Evolutionary conservation across 1,140 invertebrate genomes (phyloP).

Genomic region (Agraylea sexmaculata): DNA sequence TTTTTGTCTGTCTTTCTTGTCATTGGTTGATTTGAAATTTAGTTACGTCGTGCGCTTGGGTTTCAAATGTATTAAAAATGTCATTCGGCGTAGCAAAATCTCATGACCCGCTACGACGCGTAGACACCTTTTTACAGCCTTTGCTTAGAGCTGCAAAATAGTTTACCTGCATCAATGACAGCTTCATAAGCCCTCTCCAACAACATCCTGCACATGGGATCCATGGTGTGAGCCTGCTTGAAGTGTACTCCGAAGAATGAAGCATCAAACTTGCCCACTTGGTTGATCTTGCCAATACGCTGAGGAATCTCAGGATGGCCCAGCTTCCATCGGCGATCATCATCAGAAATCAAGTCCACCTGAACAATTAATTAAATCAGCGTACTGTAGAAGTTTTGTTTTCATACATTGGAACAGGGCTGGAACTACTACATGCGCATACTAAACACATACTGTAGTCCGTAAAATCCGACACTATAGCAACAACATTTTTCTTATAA

Average conservation of each 20-base stretch:
- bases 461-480: no score
- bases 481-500: no score
- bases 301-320: constrained; percentile 57
- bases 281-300: constrained; percentile 67
- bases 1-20: no score
- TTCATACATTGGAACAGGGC: background rate
- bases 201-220: constrained; percentile 76
- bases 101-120: no score
- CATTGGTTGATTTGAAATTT: no score
- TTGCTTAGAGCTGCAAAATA: no score
- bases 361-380: constrained; percentile 21
- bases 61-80: no score
- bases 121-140: no score
- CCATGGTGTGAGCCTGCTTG: constrained; percentile 77
- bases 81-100: no score
- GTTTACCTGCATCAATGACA: constrained; percentile 73
- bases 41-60: no score
- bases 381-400: background rate
- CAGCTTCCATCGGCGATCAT: constrained; percentile 61
- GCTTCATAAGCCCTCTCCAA: constrained; percentile 79
- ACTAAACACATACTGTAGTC: no score
- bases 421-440: no score
- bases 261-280: constrained; percentile 72
- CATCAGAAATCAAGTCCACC: constrained; percentile 70
- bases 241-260: constrained; percentile 71